These are phyloP conservation scores for Bilobella aurantiaca DNA, from an alignment of 1,140 invertebrate species.

Conservation along the genomic window DNA sequence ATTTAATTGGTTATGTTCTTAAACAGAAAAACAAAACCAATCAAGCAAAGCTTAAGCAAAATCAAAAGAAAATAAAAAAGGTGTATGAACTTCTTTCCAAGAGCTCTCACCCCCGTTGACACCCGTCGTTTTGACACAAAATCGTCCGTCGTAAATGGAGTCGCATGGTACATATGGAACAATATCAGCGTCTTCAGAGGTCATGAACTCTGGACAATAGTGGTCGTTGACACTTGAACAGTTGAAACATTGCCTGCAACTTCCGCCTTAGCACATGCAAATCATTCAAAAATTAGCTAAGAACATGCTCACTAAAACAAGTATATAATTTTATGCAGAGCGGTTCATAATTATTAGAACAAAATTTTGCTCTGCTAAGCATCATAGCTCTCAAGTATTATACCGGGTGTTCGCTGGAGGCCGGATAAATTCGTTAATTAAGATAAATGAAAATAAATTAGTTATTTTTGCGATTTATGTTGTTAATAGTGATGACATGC, in stretches of 20 bases:
- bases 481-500: too few species aligned
- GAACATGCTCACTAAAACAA: too few species aligned
- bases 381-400: too few species aligned
- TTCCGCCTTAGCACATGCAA: slow-evolving; percentile 7
- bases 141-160: slow-evolving; percentile 67
- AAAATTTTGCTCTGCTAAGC: too few species aligned
- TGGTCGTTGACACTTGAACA: slow-evolving; percentile 69
- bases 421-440: too few species aligned
- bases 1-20: too few species aligned
- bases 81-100: background rate
- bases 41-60: background rate
- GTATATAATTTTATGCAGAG: too few species aligned
- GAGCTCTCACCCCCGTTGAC: slow-evolving; percentile 74
- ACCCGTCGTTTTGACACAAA: slow-evolving; percentile 88
- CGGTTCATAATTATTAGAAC: too few species aligned
- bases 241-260: slow-evolving; percentile 73
- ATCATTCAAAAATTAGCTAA: too few species aligned
- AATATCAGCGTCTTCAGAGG: slow-evolving; percentile 44
- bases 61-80: background rate
- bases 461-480: too few species aligned
- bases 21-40: background rate
- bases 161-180: slow-evolving; percentile 60
- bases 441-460: too few species aligned
- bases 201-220: slow-evolving; percentile 72
- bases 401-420: too few species aligned